Base-by-base conservation (phyloP, 1,140 invertebrate genomes). In the Potamilus streckersoni region DNA sequence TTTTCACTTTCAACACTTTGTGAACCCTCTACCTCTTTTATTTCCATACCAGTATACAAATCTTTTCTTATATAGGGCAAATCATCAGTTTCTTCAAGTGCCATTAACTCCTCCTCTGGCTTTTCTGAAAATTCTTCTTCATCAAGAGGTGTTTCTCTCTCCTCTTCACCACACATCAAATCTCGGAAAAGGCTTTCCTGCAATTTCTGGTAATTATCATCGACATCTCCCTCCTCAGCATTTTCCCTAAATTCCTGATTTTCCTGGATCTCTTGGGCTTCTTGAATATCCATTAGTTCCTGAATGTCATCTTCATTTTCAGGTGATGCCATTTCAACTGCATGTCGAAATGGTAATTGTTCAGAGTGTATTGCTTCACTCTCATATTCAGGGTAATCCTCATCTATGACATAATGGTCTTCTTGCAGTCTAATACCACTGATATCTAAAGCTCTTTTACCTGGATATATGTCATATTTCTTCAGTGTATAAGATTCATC, bases 41-140 rank as follows among this genome's bases (percentile, higher is more conserved):
- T 31, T 55, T 31, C 23, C 11, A 27, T 63, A 56, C 67, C 76
- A 19, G 56, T 65, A 56, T 73, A 66, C 55, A 68, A 56, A n/a
- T 79, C 76, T 81, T 89, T 87, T 17, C 89, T 76, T 74, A 90
- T 89, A 82, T 91, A 89, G 66, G 88, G 89, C 69, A 90, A 90
- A 73, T 89, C 87, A 73, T 86, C 87, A 56, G 81, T 85, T 74
- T 92, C 91, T 83, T 92, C 91, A 31, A 89, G 72, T 69, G 87
- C 88, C 19, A 90, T 68, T 68, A 87, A 73, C 65, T 80, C 84
- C 76, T 83, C 76, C 71, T 88, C 82, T 31, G 82, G 76, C 70
- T 89, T 88, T 76, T 89, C 85, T 80, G 76, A 75, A 78, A 76
- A 78, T 60, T 83, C 75, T 27, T 80, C 79, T 58, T 84, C 80